Base-by-base conservation (phyloP, 1,140 invertebrate species). In the Sinonovacula constricta region DNA sequence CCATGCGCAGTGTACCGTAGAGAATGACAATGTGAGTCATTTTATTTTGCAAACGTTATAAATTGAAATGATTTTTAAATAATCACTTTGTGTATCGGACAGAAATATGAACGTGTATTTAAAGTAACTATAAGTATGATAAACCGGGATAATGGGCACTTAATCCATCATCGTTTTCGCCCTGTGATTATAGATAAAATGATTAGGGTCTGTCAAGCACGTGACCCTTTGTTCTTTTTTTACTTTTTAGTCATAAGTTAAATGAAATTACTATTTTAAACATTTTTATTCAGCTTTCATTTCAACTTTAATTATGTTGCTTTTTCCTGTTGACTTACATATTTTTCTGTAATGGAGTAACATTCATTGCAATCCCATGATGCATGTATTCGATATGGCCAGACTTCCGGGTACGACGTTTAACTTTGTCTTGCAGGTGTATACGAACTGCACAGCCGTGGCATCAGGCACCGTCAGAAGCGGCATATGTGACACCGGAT, bases 1-100 rank as follows among this genome's bases (percentile, higher is more conserved):
- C 39, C 75, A 78, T 34, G 75, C 75, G 2, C 65, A 66, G 24
- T 78, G 75, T 70, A 15, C 36, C 5, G 10, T 36, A 51, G 54
- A 77, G 56, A 26, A 10, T 15, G 26, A n/a, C 7, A 57, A 57
- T 45, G 39, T 45, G 18, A 45, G 39, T 10, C 39, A 45, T 18
- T 45, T 18, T 45, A 10, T 45, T 45, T 45, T 10, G 7, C 39
- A 45, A 45, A 45, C 39, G 18, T 18, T 45, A 18, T 45, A 7
- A 7, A 45, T 10, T 45, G 7, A 45, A 45, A 45, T 45, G 18
- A 45, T 10, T 10, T 10, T n/a, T n/a, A 45, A 45, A 45, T 10
- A 45, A 7, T 45, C 39, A 7, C 7, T 45, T 45, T 10, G 39
- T 45, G 39, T 18, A 10, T 45, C 39, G 18, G 7, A 45, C 39